A percentile compares a stretch with the other conserved stretches of the same genome.
These are phyloP conservation scores for Notamacropus eugenii DNA, from an alignment of 2,797 vertebrate species.

Conservation along the genomic window DNA sequence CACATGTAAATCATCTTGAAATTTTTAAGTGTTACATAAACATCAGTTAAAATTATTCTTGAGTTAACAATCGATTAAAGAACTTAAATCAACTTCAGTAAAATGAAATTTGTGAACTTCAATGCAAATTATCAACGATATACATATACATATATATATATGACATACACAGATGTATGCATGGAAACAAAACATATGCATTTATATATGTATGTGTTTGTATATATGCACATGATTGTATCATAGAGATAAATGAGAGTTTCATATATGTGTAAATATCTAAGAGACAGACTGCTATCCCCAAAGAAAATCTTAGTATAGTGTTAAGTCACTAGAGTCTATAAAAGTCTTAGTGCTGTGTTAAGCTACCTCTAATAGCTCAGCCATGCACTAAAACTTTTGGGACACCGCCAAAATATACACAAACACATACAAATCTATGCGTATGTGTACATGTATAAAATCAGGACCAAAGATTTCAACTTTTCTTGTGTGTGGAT, in stretches of 20 bases:
- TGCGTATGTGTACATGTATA: background rate
- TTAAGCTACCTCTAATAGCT: background rate
- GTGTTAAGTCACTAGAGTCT: too few relatives aligned
- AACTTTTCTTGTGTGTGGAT: background rate
- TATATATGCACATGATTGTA: background rate
- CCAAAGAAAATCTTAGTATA: background rate
- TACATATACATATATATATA: too few relatives aligned
- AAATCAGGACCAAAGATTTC: background rate
- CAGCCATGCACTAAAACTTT: background rate
- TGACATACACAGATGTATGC: too few relatives aligned
- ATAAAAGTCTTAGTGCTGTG: background rate
- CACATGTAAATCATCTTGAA: too few relatives aligned
- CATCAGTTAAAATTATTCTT: background rate
- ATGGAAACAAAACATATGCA: too few relatives aligned
- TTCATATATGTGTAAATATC: background rate
- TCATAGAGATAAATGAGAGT: background rate
- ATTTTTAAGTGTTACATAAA: too few relatives aligned
- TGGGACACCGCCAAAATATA: background rate
- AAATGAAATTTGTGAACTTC: slow-evolving; percentile 42
- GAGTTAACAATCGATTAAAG: slow-evolving; percentile 31
- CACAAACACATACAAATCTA: background rate
- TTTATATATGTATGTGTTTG: too few relatives aligned
- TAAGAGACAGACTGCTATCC: background rate
- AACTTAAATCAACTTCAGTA: slow-evolving; percentile 6
- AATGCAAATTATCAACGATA: slow-evolving; percentile 28